Percentiles rank a stretch among this genome's conserved stretches.
Conservation (phyloP, 2,113 vertebrate genomes). For the Heptranchias perlo region DNA sequence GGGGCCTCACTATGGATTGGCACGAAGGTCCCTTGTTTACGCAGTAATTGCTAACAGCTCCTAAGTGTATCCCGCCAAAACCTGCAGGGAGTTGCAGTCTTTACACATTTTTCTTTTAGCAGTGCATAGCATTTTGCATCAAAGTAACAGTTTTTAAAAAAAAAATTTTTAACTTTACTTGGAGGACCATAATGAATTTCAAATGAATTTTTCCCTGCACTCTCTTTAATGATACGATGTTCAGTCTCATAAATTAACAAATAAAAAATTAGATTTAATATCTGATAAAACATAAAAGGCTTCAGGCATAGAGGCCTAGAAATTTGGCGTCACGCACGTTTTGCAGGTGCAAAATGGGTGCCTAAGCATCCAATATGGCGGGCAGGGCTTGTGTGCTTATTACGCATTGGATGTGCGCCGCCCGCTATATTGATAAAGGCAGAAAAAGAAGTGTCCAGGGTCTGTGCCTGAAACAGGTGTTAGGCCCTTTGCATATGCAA, state of each 20-base stretch:
- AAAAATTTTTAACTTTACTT: background rate
- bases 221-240: background rate
- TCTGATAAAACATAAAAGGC: background rate
- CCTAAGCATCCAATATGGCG: background rate
- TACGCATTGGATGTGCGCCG: no score
- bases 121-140: background rate
- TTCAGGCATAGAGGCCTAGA: background rate
- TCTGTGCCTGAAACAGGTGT: background rate
- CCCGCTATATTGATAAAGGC: background rate
- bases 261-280: background rate
- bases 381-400: background rate
- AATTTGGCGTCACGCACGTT: no score
- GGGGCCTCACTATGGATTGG: background rate
- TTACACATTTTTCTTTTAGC: constrained; percentile 9
- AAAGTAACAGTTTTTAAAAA: background rate
- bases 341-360: no score
- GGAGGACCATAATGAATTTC: background rate
- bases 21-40: background rate
- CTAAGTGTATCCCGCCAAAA: background rate
- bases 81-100: background rate
- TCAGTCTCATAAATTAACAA: background rate
- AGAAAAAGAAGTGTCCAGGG: background rate
- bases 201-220: background rate
- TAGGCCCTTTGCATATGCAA: background rate
- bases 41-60: background rate